Conservation (phyloP, 2,113 vertebrate genomes). For the Tricholaema leucomelas region DNA sequence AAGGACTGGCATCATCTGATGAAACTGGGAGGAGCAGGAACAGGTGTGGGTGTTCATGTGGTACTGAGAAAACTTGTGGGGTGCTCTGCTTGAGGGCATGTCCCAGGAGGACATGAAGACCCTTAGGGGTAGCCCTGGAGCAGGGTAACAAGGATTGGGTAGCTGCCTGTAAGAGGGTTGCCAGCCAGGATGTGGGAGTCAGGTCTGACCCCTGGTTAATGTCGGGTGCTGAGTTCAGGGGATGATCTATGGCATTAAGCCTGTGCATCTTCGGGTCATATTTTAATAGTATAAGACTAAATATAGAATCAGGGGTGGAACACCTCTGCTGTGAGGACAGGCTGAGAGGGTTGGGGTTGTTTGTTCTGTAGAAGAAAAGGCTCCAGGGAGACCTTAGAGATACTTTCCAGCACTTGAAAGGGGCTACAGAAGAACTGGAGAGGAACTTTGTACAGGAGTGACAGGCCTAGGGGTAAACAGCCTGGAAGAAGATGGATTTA, state of each 20-base stretch:
- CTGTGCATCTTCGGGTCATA: fast-evolving
- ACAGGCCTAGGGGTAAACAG: too few species aligned
- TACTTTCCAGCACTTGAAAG: too few species aligned
- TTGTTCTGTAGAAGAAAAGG: too few species aligned
- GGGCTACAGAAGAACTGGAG: too few species aligned
- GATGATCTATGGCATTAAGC: neutral
- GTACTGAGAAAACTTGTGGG: neutral
- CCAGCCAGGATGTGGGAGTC: fast-evolving
- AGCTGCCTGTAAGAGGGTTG: neutral
- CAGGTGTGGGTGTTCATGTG: neutral
- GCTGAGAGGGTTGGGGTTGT: too few species aligned
- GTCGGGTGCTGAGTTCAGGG: neutral
- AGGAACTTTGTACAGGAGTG: too few species aligned
- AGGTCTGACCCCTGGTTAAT: fast-evolving
- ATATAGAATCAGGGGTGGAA: too few species aligned
- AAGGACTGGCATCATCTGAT: neutral
- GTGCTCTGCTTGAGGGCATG: too few species aligned
- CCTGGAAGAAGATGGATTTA: too few species aligned
- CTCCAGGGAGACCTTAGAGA: too few species aligned
- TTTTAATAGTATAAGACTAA: neutral
- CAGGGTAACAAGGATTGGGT: fast-evolving
- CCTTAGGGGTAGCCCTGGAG: neutral
- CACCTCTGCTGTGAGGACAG: too few species aligned
- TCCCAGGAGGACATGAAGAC: neutral
- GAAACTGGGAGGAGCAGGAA: neutral